These are phyloP conservation scores for Gobio gobio DNA, from an alignment of 2,113 vertebrate genomes.

Conservation along the genomic window DNA sequence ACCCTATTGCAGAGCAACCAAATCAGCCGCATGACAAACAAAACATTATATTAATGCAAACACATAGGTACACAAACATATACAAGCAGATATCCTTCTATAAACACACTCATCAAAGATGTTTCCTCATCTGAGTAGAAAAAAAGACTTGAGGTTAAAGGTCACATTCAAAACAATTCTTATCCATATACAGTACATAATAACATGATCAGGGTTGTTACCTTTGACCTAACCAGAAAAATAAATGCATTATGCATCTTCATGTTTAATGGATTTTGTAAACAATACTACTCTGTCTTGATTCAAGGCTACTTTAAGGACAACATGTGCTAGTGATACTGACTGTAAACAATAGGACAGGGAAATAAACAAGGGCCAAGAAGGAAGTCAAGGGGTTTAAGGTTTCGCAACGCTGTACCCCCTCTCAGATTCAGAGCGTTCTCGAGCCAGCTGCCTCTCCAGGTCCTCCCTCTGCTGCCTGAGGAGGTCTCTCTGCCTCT, in stretches of 20 bases:
- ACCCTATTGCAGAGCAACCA: conserved; percentile 35
- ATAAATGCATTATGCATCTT: conserved; percentile 67
- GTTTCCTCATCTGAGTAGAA: conserved; percentile 45
- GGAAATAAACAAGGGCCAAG: conserved; percentile 62
- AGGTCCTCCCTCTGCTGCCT: conserved; percentile 77
- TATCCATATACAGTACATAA: conserved; percentile 59
- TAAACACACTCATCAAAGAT: conserved; percentile 60
- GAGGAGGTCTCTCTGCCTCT: conserved; percentile 70
- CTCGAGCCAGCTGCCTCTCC: conserved; percentile 67
- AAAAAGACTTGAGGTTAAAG: conserved; percentile 55
- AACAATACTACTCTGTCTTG: conserved; percentile 45
- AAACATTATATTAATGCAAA: conserved; percentile 12
- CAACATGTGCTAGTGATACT: conserved; percentile 76
- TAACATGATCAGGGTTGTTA: conserved; percentile 54
- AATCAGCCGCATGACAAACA: conserved; percentile 8
- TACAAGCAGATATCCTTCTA: conserved; percentile 43
- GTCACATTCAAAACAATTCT: conserved; percentile 60
- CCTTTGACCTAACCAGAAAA: conserved; percentile 64
- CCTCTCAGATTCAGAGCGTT: conserved; percentile 69
- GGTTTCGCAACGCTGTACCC: conserved; percentile 69
- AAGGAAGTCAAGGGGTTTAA: conserved; percentile 28
- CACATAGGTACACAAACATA: conserved; percentile 23
- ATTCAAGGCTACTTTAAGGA: conserved; percentile 58
- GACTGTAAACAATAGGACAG: conserved; percentile 63
- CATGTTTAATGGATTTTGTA: conserved; percentile 67